A percentile compares a stretch with the other conserved stretches of the same genome.
Conservation (phyloP, 1,140 invertebrate species). For the Sogatella furcifera region DNA sequence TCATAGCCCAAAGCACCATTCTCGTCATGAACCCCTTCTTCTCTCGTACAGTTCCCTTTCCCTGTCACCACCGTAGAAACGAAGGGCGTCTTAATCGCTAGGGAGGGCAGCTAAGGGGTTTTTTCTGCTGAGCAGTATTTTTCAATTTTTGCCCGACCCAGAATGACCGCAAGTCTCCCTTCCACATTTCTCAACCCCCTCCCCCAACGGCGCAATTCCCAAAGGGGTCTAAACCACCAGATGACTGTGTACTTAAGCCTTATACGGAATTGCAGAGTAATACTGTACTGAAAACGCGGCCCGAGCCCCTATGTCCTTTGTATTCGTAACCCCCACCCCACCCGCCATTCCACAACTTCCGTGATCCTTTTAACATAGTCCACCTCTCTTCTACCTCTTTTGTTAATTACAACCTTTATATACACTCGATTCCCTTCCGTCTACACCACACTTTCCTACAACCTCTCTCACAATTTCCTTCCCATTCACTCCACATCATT, state of each 20-base stretch:
- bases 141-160: background rate
- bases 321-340: background rate
- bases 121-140: conserved; percentile 1
- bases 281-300: background rate
- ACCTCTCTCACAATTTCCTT: background rate
- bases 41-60: too few species aligned
- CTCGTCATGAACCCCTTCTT: too few species aligned
- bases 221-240: background rate
- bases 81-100: too few species aligned
- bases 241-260: conserved; percentile 1
- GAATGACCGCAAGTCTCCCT: background rate
- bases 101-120: background rate
- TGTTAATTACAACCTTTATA: conserved; percentile 4
- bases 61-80: too few species aligned
- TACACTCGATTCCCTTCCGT: background rate
- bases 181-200: background rate
- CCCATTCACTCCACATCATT: too few species aligned
- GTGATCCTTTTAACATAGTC: too few species aligned
- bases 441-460: background rate
- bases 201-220: background rate
- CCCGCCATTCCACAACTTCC: background rate
- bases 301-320: conserved; percentile 1
- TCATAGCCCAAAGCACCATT: too few species aligned
- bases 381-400: background rate
- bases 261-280: background rate